Percentiles rank a stretch among this genome's conserved stretches.
Conservation (phyloP, 2,888 invertebrate species). For the Parnassius glacialis region DNA sequence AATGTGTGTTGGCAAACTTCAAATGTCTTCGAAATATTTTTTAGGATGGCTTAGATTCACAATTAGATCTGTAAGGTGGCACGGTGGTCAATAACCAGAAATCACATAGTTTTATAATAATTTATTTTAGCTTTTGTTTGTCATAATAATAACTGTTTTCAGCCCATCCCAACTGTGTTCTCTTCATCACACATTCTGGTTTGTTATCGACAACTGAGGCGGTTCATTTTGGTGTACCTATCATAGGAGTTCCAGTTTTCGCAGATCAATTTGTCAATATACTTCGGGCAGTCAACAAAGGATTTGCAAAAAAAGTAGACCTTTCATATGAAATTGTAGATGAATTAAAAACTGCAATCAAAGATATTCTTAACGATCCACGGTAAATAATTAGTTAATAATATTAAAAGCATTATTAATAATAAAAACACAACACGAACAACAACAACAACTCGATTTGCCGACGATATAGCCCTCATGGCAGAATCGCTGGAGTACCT, state of each 20-base stretch:
- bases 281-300: constrained; percentile 45
- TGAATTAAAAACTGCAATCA: constrained; percentile 44
- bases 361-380: constrained; percentile 40
- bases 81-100: too few relatives aligned
- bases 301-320: constrained; percentile 45
- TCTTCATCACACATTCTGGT: constrained; percentile 50
- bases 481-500: too few relatives aligned
- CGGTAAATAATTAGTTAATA: constrained; percentile 33
- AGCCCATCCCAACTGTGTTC: constrained; percentile 46
- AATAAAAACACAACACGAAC: too few relatives aligned
- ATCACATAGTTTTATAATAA: too few relatives aligned
- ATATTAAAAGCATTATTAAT: too few relatives aligned
- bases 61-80: too few relatives aligned
- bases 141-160: constrained; percentile 5
- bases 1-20: too few relatives aligned
- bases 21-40: too few relatives aligned
- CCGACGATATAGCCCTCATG: too few relatives aligned
- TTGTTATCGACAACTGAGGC: constrained; percentile 46
- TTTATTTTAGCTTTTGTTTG: too few relatives aligned
- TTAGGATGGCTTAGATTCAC: too few relatives aligned
- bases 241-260: constrained; percentile 49
- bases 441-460: too few relatives aligned
- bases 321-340: constrained; percentile 40
- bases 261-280: constrained; percentile 57
- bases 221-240: constrained; percentile 45